Percentiles rank a stretch among this genome's conserved stretches.
Conservation (phyloP, 53 echinoderm and acorn worm genomes). For the Echinarachnius parma region DNA sequence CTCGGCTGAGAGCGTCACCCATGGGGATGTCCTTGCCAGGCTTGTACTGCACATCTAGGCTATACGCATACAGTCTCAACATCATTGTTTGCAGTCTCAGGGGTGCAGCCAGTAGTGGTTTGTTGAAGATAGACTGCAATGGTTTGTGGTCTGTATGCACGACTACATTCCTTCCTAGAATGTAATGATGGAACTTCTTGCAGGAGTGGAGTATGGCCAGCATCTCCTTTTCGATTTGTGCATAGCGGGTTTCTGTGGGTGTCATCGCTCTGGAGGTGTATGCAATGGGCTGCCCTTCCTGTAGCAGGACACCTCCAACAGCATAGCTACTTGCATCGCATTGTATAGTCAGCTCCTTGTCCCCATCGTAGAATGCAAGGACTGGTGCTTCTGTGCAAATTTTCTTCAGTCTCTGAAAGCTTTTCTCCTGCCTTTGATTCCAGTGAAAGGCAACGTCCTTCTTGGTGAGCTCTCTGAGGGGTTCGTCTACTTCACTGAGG, state of each 20-base stretch:
- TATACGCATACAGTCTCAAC: too few species aligned
- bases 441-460: too few species aligned
- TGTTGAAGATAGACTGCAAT: too few species aligned
- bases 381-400: constrained; percentile 53
- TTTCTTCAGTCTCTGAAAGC: constrained; percentile 37
- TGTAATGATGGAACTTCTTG: too few species aligned
- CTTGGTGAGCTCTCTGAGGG: too few species aligned
- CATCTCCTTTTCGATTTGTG: constrained; percentile 71
- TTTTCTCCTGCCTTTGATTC: constrained; percentile 44
- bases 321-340: constrained; percentile 75
- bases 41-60: too few species aligned
- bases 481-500: too few species aligned
- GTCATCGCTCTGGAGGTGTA: constrained; percentile 63
- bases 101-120: too few species aligned
- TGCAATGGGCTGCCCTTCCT: constrained; percentile 55
- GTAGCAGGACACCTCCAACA: constrained; percentile 47
- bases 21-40: constrained; percentile 21
- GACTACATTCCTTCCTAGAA: too few species aligned
- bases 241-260: constrained; percentile 47
- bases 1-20: constrained; percentile 39
- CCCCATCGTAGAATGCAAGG: constrained; percentile 49
- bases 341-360: constrained; percentile 45
- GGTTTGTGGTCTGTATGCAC: too few species aligned
- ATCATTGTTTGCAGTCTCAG: too few species aligned
- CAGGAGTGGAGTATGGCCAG: constrained; percentile 68